Percentiles rank a stretch among this genome's conserved stretches.
Evolutionary conservation across 2,888 invertebrate genomes (phyloP).

Genomic region (Epiblema foenella): DNA sequence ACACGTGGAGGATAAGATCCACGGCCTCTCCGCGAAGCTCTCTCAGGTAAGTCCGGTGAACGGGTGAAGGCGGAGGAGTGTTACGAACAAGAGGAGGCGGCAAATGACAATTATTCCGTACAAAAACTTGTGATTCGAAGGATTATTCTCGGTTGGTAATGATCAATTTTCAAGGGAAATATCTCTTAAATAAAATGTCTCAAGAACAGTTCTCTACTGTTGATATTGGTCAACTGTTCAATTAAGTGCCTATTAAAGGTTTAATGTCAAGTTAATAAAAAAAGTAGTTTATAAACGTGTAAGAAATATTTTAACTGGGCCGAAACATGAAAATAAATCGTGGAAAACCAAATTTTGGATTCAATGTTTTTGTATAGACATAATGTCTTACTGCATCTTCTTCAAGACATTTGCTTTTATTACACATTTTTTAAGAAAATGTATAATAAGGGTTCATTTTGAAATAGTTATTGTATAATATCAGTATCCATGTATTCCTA

Average conservation of each 20-base stretch:
- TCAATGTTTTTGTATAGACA: conserved; percentile 9
- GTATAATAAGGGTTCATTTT: background rate
- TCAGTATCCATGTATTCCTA: conserved; percentile 52
- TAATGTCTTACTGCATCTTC: background rate
- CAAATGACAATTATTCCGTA: background rate
- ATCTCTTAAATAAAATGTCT: no score
- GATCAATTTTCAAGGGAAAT: no score
- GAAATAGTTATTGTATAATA: background rate
- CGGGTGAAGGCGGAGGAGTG: conserved; percentile 56
- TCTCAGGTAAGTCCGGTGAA: conserved; percentile 87
- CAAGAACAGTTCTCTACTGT: no score
- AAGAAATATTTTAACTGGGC: background rate
- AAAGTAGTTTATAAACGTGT: no score
- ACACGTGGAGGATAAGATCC: conserved; percentile 90
- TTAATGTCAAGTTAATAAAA: no score
- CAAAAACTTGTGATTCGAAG: background rate
- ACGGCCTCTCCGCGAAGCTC: conserved; percentile 89
- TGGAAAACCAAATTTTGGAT: background rate
- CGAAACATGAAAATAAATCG: no score
- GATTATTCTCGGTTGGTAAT: background rate
- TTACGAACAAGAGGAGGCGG: conserved; percentile 48
- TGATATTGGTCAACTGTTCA: background rate
- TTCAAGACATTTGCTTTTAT: background rate
- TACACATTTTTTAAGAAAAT: background rate
- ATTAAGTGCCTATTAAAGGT: background rate